Percentiles rank a stretch among this genome's conserved stretches.
These are phyloP conservation scores for Gerosis bhagava DNA, from an alignment of 2,888 invertebrate genomes.

Conservation along the genomic window DNA sequence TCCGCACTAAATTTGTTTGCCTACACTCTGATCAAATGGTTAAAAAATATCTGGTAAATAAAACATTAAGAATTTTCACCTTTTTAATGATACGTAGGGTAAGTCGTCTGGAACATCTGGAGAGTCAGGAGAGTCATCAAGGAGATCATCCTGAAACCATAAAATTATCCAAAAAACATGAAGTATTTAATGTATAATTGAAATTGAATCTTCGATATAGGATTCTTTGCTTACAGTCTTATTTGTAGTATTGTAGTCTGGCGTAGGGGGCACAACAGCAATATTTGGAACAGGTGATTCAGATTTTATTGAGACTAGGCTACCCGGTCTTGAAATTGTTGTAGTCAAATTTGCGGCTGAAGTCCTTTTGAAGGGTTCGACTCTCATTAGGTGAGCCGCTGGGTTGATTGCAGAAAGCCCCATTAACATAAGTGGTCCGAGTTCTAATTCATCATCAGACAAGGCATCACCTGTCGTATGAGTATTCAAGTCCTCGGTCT, in stretches of 20 bases:
- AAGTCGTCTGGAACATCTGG: conserved; percentile 87
- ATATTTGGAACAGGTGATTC: conserved; percentile 85
- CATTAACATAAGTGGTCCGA: conserved; percentile 86
- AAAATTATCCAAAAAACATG: conserved; percentile 4
- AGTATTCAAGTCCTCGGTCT: conserved; percentile 68
- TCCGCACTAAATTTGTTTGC: conserved; percentile 6
- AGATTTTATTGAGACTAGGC: conserved; percentile 61
- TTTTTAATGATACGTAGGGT: conserved; percentile 87
- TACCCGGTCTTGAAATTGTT: conserved; percentile 72
- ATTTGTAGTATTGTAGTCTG: conserved; percentile 78
- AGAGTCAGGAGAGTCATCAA: conserved; percentile 87
- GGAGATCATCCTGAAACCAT: conserved; percentile 64
- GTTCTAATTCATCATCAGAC: conserved; percentile 82
- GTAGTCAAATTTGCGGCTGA: conserved; percentile 49
- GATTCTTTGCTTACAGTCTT: conserved; percentile 79
- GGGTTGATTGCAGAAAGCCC: conserved; percentile 84
- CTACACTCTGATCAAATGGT: background rate
- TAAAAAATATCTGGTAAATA: too few species aligned
- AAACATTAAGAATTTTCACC: conserved; percentile 51
- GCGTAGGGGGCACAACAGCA: conserved; percentile 89
- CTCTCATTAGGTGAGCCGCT: conserved; percentile 82
- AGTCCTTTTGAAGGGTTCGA: conserved; percentile 79
- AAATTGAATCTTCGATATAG: too few species aligned
- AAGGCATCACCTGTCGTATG: conserved; percentile 57
- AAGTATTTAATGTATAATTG: background rate